Evolutionary conservation across 2,113 vertebrate species (phyloP), one percentile per base, ranked within the genome.

Genomic region (Ochotona curzoniae): DNA sequence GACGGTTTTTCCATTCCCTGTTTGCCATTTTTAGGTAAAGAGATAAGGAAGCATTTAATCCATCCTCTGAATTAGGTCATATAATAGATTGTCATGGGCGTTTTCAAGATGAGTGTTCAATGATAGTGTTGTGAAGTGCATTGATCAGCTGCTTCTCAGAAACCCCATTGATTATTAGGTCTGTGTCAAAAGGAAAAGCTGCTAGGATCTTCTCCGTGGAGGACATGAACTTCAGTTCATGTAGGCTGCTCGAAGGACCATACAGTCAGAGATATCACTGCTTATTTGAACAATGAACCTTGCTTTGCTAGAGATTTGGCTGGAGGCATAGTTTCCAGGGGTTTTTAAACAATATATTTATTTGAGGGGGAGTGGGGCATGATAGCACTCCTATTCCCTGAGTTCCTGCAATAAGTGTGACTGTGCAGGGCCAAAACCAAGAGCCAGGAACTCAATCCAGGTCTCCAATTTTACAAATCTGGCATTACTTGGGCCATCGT

Each of bases 21-120:
- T 86, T 83, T 95, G 61, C 67, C 89, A 51, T 54, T 94, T 95
- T 94, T 90, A 90, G 67, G 69, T 95, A 89, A 96, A 95, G 87
- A 90, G 63, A 94, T 91, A 91, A 91, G 93, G 91, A 96, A 97
- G 60, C 81, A 51, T 96, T 93, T 93, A 94, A 96, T 96, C 94
- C 89, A 84, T 96, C 89, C 76, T 87, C 89, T 93, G 91, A 94
- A 82, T 97, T 95, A 96, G 67, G 25, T 70, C 44, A 28, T 90
- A 12, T 94, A 96, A 84, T 93, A 96, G 94, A 95, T 95, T 57
- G 89, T 96, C 91, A 75, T 89, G 95, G 89, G 67, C 80, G 79
- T 97, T 93, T 93, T 82, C 89, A 61, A 76, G 89, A 89, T 87
- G 87, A 78, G 44, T 85, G 93, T 87, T 95, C 95, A 83, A 32